Base-by-base conservation (phyloP, 2,888 invertebrate species). In the Melieria picta region DNA sequence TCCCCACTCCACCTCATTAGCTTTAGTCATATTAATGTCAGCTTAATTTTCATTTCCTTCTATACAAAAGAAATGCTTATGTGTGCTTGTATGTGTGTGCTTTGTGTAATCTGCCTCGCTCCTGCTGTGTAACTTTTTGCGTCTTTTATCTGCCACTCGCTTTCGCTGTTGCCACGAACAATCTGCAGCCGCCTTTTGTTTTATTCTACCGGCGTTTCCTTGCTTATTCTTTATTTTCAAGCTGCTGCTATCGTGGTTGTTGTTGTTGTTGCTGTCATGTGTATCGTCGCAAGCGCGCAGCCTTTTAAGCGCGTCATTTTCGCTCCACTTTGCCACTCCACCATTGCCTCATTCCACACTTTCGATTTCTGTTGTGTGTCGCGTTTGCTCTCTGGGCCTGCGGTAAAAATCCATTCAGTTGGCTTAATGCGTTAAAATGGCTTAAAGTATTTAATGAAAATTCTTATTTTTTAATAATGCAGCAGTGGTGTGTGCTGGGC, bases 401-500 rank as follows among this genome's bases (percentile, higher is more conserved):
- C 13, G 52, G 52, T 52, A 13, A 52, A 30, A 52, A 52, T 52
- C 52, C 52, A 52, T 52, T 52, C 52, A 52, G 13, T 4, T 7
- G 52, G 52, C 13, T 52, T 52, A 52, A 52, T 52, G 52, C 52
- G 52, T 52, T 13, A 7, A 52, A 52, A 52, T 52, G 13, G 52
- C 52, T 52, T 52, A 52, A 52, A 52, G 52, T 52, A 52, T 52
- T 52, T 52, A 52, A 52, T 52, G 4, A n/a, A 13, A 52, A 52
- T 13, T 52, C 9, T 7, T 5, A 13, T 52, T 52, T 52, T 52
- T 13, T 52, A 13, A 11, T 30, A 30, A 30, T 30, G 30, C 30
- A 30, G 30, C 30, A 30, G 30, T 30, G 1, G 30, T 30, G 30
- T 30, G 30, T 30, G 30, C 30, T 2, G 30, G 30, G 30, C 30